Evolutionary conservation across 2,888 invertebrate genomes (phyloP).

Genomic region (Smittia aterrima): DNA sequence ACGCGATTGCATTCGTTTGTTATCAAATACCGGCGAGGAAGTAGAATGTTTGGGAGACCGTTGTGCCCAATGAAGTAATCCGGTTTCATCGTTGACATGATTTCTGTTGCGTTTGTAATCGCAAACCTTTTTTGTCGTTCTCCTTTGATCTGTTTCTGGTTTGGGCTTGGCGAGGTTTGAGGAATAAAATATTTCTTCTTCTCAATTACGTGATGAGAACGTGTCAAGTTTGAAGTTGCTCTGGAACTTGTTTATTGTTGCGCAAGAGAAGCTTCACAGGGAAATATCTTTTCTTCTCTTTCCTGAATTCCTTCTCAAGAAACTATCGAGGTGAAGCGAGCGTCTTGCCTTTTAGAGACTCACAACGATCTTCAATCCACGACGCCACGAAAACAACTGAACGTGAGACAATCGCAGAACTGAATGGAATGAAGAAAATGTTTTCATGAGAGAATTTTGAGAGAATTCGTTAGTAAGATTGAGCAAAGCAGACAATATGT

Average conservation of each 20-base stretch:
- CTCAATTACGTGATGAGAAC: neutral
- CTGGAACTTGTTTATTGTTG: too few species aligned
- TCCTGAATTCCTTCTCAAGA: neutral
- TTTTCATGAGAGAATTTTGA: constrained; percentile 13
- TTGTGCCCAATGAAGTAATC: constrained; percentile 50
- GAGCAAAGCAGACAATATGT: neutral
- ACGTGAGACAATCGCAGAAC: neutral
- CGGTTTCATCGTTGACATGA: constrained; percentile 45
- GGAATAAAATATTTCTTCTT: neutral
- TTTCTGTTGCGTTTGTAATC: constrained; percentile 9
- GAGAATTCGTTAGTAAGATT: neutral
- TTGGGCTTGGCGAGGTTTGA: too few species aligned
- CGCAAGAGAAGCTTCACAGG: too few species aligned
- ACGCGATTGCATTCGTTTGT: neutral
- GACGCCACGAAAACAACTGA: constrained; percentile 30
- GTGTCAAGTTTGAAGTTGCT: neutral
- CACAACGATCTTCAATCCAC: neutral
- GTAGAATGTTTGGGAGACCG: constrained; percentile 47
- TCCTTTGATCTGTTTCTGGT: neutral
- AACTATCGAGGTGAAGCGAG: neutral
- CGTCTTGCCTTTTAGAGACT: neutral
- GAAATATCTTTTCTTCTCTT: too few species aligned
- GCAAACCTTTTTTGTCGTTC: neutral
- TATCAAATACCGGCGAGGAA: constrained; percentile 34
- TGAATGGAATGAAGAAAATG: constrained; percentile 23